phyloP scores from a whole-genome alignment of 1,140 invertebrate genomes.

The Panagrolaimus sp. region DNA sequence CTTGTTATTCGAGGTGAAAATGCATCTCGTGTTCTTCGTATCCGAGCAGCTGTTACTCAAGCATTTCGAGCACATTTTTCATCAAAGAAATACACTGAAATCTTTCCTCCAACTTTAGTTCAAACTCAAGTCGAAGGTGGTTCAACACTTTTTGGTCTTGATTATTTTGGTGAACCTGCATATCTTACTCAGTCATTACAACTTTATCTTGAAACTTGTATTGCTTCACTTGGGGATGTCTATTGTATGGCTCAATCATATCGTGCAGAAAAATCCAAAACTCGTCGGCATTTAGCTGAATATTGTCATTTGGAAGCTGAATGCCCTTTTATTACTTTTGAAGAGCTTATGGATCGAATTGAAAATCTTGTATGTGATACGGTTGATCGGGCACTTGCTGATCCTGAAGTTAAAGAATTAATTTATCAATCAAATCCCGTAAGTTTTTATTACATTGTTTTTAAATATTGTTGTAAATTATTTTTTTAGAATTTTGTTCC shows the following conservation, averaged over 20 bases:
- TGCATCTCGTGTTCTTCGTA: conserved; percentile 79
- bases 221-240: conserved; percentile 89
- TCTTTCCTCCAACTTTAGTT: conserved; percentile 87
- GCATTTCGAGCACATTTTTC: conserved; percentile 88
- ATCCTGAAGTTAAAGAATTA: conserved; percentile 71
- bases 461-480: too few relatives aligned
- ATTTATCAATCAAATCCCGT: conserved; percentile 76
- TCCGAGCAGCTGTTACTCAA: conserved; percentile 79
- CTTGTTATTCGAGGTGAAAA: conserved; percentile 98
- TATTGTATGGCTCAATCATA: conserved; percentile 96
- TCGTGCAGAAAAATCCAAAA: conserved; percentile 90
- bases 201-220: conserved; percentile 92
- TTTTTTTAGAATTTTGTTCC: conserved; percentile 53
- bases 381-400: conserved; percentile 80
- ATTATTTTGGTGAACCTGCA: conserved; percentile 85
- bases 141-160: conserved; percentile 88
- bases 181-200: conserved; percentile 96
- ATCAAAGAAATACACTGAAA: conserved; percentile 77
- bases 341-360: conserved; percentile 78
- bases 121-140: conserved; percentile 83
- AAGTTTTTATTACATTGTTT: conserved; percentile 23
- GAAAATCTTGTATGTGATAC: conserved; percentile 95
- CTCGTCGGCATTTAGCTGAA: conserved; percentile 90
- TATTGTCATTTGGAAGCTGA: conserved; percentile 96
- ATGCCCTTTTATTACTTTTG: conserved; percentile 87